phyloP scores from a whole-genome alignment of 2,888 invertebrate genomes.

The Drosophila rubida region DNA sequence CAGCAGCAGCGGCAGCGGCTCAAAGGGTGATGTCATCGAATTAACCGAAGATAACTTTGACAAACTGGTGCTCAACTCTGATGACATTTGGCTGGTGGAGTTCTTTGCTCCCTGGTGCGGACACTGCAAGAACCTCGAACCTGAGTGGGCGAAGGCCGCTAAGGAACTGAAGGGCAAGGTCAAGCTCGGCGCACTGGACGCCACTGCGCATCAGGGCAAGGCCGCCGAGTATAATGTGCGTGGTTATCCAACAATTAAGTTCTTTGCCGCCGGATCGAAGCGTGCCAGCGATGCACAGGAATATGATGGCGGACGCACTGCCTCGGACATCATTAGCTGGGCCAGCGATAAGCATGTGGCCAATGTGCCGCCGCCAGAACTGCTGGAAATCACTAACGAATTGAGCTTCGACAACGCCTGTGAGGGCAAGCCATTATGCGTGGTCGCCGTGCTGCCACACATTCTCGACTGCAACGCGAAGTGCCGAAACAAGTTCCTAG shows the following conservation, averaged over 20 bases:
- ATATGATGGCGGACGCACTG: conserved; percentile 96
- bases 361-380: conserved; percentile 95
- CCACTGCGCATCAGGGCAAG: conserved; percentile 94
- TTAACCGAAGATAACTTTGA: conserved; percentile 98
- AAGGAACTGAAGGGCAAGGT: conserved; percentile 97
- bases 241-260: conserved; percentile 98
- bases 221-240: conserved; percentile 93
- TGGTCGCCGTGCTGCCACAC: conserved; percentile 96
- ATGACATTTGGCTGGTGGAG: conserved; percentile 98
- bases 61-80: conserved; percentile 94
- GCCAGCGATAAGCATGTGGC: conserved; percentile 94
- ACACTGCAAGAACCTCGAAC: conserved; percentile 98
- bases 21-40: conserved; percentile 89
- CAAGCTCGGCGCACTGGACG: conserved; percentile 98
- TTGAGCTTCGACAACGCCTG: conserved; percentile 90
- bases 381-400: conserved; percentile 89
- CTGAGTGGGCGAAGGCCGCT: conserved; percentile 98
- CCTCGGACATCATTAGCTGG: conserved; percentile 95
- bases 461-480: conserved; percentile 97
- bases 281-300: conserved; percentile 91
- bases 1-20: conserved; percentile 39
- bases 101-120: conserved; percentile 99
- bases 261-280: conserved; percentile 92
- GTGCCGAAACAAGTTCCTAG: conserved; percentile 95
- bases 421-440: conserved; percentile 94